phyloP scores from a whole-genome alignment of 1,140 invertebrate genomes.

The Cephus cinctus region DNA sequence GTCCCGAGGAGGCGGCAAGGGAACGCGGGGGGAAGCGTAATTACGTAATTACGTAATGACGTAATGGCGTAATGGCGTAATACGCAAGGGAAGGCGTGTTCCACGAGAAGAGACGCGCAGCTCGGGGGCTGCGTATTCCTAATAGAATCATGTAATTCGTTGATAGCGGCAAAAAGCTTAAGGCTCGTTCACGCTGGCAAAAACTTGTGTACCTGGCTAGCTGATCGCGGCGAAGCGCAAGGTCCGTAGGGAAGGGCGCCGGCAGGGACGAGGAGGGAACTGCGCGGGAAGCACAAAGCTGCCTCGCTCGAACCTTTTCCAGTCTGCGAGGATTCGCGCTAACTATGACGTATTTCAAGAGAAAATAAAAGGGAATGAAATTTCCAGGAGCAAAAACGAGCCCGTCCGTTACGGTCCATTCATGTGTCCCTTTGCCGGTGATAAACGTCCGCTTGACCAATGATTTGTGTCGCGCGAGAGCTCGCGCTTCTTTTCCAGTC shows the following conservation, averaged over 20 bases:
- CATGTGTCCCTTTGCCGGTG: neutral
- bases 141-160: slow-evolving; percentile 28
- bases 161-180: slow-evolving; percentile 20
- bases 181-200: slow-evolving; percentile 12
- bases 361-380: neutral
- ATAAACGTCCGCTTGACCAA: neutral
- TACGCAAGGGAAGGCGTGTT: slow-evolving; percentile 2
- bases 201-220: slow-evolving; percentile 14
- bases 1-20: neutral
- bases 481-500: too few relatives aligned
- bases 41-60: too few relatives aligned
- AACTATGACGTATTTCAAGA: slow-evolving; percentile 1
- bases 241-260: too few relatives aligned
- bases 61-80: too few relatives aligned
- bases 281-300: too few relatives aligned
- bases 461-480: too few relatives aligned
- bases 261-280: too few relatives aligned
- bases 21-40: slow-evolving; percentile 6
- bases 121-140: slow-evolving; percentile 3
- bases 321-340: neutral
- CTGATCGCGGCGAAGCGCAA: too few relatives aligned
- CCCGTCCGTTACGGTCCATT: neutral
- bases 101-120: neutral
- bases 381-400: neutral
- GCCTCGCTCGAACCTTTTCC: neutral